These are phyloP conservation scores for Tapirus indicus DNA, from an alignment of 2,797 vertebrate genomes.

Conservation along the genomic window DNA sequence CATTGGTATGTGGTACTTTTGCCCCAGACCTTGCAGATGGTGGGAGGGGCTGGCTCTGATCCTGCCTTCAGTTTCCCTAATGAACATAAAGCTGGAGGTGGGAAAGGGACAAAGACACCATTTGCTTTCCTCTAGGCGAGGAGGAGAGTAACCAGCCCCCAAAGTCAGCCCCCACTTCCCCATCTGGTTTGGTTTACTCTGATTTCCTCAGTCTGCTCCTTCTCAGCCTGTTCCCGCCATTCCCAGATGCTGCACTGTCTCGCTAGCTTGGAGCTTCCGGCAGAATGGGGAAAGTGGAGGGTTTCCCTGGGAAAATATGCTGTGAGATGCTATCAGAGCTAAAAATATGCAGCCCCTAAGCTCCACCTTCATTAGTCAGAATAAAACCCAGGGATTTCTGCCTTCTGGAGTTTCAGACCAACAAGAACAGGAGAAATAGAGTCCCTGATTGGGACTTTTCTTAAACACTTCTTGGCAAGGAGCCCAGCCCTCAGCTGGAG, in stretches of 20 bases:
- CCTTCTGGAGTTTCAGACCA: slow-evolving; percentile 56
- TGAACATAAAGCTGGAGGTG: background rate
- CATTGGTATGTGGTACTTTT: background rate
- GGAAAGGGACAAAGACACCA: background rate
- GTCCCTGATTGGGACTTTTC: background rate
- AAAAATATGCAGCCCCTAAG: slow-evolving; percentile 42
- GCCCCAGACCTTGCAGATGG: background rate
- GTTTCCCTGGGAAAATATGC: slow-evolving; percentile 75
- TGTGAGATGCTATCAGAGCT: background rate
- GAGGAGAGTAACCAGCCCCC: background rate
- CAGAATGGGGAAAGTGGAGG: background rate
- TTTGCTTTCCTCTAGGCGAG: background rate
- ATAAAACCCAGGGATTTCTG: slow-evolving; percentile 53
- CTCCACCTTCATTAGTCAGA: slow-evolving; percentile 59
- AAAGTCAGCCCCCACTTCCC: background rate
- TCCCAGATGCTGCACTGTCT: slow-evolving; percentile 54
- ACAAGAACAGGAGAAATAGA: slow-evolving; percentile 40
- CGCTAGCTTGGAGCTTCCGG: slow-evolving; percentile 37
- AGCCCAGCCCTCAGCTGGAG: background rate
- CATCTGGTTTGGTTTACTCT: slow-evolving; percentile 68
- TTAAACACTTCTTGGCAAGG: slow-evolving; percentile 10
- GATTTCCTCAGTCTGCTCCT: background rate
- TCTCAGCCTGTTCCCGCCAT: background rate
- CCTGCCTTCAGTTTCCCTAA: background rate
- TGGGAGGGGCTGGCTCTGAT: background rate